A percentile compares a stretch with the other conserved stretches of the same genome.
These are phyloP conservation scores for Anolis sagrei DNA, from an alignment of 2,113 vertebrate genomes.

Conservation along the genomic window DNA sequence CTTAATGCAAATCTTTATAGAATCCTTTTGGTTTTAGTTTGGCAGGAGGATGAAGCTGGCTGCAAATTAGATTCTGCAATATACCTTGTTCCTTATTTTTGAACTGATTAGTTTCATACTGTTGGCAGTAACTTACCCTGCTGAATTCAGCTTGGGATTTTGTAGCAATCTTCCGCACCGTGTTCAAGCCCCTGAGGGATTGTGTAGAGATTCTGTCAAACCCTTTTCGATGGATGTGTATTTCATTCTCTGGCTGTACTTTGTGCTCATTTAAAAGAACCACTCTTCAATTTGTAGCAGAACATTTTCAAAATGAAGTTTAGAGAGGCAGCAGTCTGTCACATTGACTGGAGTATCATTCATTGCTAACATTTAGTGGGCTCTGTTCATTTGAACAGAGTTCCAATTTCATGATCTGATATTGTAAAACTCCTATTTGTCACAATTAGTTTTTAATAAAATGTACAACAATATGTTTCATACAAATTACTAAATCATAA, in stretches of 20 bases:
- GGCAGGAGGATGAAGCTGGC: slow-evolving; percentile 41
- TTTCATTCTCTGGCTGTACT: slow-evolving; percentile 52
- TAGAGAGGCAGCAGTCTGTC: slow-evolving; percentile 41
- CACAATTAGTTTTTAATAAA: neutral
- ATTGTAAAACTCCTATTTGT: rapidly evolving
- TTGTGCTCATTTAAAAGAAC: slow-evolving; percentile 61
- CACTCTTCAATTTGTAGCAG: slow-evolving; percentile 58
- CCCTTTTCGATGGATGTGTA: slow-evolving; percentile 36
- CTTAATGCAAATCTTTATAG: slow-evolving; percentile 70
- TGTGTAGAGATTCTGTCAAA: slow-evolving; percentile 65
- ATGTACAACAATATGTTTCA: neutral
- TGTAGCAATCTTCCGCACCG: slow-evolving; percentile 45
- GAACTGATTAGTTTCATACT: slow-evolving; percentile 56
- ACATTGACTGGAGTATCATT: slow-evolving; percentile 47
- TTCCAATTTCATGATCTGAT: neutral
- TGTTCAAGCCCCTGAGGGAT: slow-evolving; percentile 54
- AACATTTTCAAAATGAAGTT: slow-evolving; percentile 44
- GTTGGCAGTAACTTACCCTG: slow-evolving; percentile 21
- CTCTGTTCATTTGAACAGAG: neutral
- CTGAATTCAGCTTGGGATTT: slow-evolving; percentile 51
- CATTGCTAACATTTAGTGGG: rapidly evolving
- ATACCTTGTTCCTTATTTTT: slow-evolving; percentile 57
- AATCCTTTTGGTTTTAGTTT: slow-evolving; percentile 45
- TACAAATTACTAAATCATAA: neutral
- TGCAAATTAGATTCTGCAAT: slow-evolving; percentile 65